phyloP scores from a whole-genome alignment of 2,888 invertebrate genomes.

The Abrostola tripartita region DNA sequence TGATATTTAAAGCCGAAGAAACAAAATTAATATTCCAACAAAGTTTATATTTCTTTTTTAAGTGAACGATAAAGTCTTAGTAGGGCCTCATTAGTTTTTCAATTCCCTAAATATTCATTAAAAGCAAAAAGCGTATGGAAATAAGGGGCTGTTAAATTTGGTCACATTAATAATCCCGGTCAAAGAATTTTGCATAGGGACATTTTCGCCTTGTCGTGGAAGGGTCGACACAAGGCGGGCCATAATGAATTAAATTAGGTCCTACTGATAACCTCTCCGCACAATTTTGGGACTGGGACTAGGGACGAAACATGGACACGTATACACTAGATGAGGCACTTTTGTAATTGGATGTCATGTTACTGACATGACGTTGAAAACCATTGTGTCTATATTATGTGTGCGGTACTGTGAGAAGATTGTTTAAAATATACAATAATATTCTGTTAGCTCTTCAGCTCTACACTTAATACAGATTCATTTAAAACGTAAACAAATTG shows the following conservation, averaged over 20 bases:
- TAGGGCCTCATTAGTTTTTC: slow-evolving; percentile 38
- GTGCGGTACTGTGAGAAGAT: not conserved
- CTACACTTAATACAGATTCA: too few relatives aligned
- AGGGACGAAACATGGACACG: slow-evolving; percentile 56
- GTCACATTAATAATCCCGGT: slow-evolving; percentile 70
- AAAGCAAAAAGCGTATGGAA: slow-evolving; percentile 49
- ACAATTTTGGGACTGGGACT: slow-evolving; percentile 72
- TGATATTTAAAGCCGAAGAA: not conserved
- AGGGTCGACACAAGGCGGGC: slow-evolving; percentile 80
- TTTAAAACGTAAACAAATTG: too few relatives aligned
- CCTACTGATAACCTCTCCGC: slow-evolving; percentile 82
- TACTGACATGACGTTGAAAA: too few relatives aligned
- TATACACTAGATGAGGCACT: slow-evolving; percentile 59
- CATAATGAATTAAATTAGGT: slow-evolving; percentile 86
- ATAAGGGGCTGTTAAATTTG: slow-evolving; percentile 63
- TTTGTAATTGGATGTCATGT: not conserved
- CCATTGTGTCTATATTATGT: too few relatives aligned
- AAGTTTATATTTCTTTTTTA: not conserved
- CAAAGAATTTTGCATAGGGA: slow-evolving; percentile 81
- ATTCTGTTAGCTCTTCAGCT: too few relatives aligned
- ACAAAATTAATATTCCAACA: not conserved
- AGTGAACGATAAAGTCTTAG: slow-evolving; percentile 13
- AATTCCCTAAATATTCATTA: slow-evolving; percentile 44
- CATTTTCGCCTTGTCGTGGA: slow-evolving; percentile 73
- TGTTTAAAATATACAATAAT: not conserved